Conservation (phyloP, 2,888 invertebrate genomes). For the Boloria selene region DNA sequence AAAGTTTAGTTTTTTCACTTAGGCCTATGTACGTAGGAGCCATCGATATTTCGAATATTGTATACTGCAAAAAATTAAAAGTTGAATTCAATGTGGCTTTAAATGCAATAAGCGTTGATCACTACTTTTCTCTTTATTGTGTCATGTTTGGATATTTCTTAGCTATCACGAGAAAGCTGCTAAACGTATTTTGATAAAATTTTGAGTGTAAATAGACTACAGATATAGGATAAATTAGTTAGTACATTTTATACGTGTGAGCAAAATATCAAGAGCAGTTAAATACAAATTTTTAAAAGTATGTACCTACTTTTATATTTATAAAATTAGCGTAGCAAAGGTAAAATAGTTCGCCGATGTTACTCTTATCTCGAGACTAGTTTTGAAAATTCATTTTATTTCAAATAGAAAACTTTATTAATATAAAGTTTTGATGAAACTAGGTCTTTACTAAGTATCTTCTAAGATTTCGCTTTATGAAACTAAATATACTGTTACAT, state of each 20-base stretch:
- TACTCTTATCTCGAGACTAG: background rate
- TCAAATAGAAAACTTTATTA: slow-evolving; percentile 23
- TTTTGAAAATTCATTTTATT: slow-evolving; percentile 21
- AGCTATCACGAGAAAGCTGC: background rate
- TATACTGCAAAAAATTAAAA: no score
- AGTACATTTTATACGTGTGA: no score
- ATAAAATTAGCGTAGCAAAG: background rate
- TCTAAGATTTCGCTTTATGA: background rate
- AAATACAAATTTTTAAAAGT: no score
- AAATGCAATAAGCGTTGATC: no score
- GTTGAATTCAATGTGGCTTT: no score
- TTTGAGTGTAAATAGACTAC: background rate
- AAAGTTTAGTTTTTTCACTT: no score
- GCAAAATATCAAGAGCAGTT: no score
- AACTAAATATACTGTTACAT: slow-evolving; percentile 6
- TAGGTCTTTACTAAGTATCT: slow-evolving; percentile 2
- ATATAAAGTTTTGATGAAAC: slow-evolving; percentile 25
- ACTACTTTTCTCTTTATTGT: no score
- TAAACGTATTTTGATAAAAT: background rate
- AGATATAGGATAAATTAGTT: background rate
- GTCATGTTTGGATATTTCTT: background rate
- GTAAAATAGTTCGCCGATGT: background rate
- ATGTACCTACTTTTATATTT: background rate
- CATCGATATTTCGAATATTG: no score
- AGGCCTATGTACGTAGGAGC: no score